Evolutionary conservation across 2,888 invertebrate species (phyloP).

Genomic region (Acrobasis consociella): DNA sequence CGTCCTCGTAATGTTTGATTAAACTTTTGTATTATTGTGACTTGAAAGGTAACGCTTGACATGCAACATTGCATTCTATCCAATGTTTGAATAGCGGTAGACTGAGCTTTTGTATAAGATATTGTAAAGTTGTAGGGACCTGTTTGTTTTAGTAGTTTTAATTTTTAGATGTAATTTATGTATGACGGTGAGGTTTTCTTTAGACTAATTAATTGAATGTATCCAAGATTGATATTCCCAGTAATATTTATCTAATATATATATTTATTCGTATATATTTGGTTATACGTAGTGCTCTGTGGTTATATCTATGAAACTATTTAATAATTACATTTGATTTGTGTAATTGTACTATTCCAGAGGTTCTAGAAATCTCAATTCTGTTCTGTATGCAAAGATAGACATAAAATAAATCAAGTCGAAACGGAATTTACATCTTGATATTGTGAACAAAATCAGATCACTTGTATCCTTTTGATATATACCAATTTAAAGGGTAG

Average conservation of each 20-base stretch:
- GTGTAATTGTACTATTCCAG: slow-evolving; percentile 32
- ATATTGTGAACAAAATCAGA: no score
- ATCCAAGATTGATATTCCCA: slow-evolving; percentile 26
- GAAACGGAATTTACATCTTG: no score
- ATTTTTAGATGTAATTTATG: slow-evolving; percentile 55
- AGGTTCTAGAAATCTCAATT: slow-evolving; percentile 50
- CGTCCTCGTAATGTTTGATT: slow-evolving; percentile 36
- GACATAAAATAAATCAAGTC: no score
- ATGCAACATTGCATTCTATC: slow-evolving; percentile 26
- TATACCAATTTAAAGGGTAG: no score
- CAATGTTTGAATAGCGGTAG: slow-evolving; percentile 35
- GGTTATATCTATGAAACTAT: neutral
- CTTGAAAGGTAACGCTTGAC: slow-evolving; percentile 34
- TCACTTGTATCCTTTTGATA: no score
- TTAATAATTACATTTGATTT: neutral
- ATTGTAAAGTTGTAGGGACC: slow-evolving; percentile 61
- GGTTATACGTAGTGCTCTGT: no score
- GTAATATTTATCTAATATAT: neutral
- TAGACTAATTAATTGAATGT: slow-evolving; percentile 30
- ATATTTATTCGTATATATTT: slow-evolving; percentile 1
- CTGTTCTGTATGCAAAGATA: slow-evolving; percentile 25
- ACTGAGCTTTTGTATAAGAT: slow-evolving; percentile 59
- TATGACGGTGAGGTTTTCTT: slow-evolving; percentile 46
- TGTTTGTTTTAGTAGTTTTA: slow-evolving; percentile 54
- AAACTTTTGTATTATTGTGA: slow-evolving; percentile 26